These are phyloP conservation scores for Hybognathus amarus DNA, from an alignment of 2,797 vertebrate genomes.

Conservation along the genomic window DNA sequence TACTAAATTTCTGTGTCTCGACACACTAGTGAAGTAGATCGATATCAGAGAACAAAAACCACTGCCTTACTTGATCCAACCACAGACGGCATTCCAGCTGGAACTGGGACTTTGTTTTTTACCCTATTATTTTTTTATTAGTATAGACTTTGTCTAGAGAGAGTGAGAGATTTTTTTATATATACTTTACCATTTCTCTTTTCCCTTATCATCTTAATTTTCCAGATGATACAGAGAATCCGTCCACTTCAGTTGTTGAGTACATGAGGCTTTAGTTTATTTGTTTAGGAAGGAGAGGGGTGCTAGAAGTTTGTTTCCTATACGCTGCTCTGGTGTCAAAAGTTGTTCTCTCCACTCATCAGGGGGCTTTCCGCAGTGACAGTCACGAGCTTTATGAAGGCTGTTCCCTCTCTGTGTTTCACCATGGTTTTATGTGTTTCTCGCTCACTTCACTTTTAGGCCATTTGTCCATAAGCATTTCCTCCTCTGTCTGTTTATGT, in stretches of 20 bases:
- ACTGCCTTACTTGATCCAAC: conserved; percentile 64
- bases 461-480: conserved; percentile 74
- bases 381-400: conserved; percentile 57
- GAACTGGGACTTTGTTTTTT: conserved; percentile 59
- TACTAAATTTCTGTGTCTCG: conserved; percentile 61
- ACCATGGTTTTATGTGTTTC: conserved; percentile 56
- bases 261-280: conserved; percentile 60
- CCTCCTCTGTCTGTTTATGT: conserved; percentile 67
- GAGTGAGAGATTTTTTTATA: not conserved
- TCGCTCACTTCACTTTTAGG: conserved; percentile 62
- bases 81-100: conserved; percentile 42
- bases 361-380: conserved; percentile 62
- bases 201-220: not conserved
- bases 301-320: conserved; percentile 74
- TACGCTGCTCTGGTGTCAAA: conserved; percentile 69
- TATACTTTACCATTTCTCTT: conserved; percentile 43
- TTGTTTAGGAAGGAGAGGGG: conserved; percentile 64
- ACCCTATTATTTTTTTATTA: conserved; percentile 55
- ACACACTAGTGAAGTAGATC: conserved; percentile 72
- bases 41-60: conserved; percentile 66
- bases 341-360: conserved; percentile 64
- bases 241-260: conserved; percentile 43
- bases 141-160: conserved; percentile 44
- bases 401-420: conserved; percentile 58
- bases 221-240: not conserved